Evolutionary conservation across 2,113 vertebrate species (phyloP), one percentile per base, ranked within the genome.

Genomic region (Calyptomena viridis): DNA sequence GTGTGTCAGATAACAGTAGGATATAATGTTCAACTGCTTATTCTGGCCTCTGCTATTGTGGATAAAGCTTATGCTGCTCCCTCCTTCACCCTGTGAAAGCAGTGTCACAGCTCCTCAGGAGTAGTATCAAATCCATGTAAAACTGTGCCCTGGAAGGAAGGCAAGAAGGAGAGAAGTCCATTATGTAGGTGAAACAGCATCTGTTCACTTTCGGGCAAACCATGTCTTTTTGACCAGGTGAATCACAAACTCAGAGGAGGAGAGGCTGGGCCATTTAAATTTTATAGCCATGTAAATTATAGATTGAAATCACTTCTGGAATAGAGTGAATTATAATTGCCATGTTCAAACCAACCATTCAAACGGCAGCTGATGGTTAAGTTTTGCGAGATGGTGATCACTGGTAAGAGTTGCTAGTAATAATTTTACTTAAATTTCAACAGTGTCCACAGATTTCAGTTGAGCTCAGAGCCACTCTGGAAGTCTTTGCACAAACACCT

Each of bases 221-320:
- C 18, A 5, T 25, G 42, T 80, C 60, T 74, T 68, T 25, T 74
- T 1, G 0, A 75, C 63, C 82, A 56, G 82, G 82, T 94, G 89
- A 82, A 84, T 74, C 8, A 1, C 72, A 71, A 75, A 55, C 83
- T 71, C 9, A 3, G 33, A 68, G n/a, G 62, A 84, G 63, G 83
- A 68, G 87, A 72, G 52, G 73, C 66, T 69, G 67, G 79, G 47
- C 44, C 49, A 75, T 90, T 95, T 87, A 68, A 68, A 64, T 95
- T 86, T 95, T 72, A 95, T 68, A 81, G 69, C 49, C 17, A 11
- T 85, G 46, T 95, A 89, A 87, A 92, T 95, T 90, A 84, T 68
- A 90, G 92, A 89, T 89, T 66, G 85, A 67, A 92, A 86, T 92
- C 53, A 21, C 84, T 96, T 78, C 50, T 87, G 83, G 79, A 96